Conservation (phyloP, 2,888 invertebrate genomes). For the Sialis fuliginosa region DNA sequence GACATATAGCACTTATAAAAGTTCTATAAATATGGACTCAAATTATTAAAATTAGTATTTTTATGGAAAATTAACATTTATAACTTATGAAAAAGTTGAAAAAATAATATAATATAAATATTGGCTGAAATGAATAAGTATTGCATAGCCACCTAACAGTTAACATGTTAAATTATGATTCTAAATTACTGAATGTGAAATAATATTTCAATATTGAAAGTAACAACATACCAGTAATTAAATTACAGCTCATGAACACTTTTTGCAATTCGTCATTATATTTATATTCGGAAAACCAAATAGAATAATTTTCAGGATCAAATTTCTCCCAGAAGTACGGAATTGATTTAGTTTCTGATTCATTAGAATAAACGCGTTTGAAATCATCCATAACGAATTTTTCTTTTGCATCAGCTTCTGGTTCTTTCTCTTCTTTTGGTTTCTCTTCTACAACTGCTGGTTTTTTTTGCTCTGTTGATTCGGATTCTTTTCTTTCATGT, state of each 20-base stretch:
- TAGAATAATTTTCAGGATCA: constrained; percentile 87
- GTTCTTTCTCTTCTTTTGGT: constrained; percentile 44
- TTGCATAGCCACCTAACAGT: too few species aligned
- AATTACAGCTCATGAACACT: constrained; percentile 96
- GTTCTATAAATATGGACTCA: too few species aligned
- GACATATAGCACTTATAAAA: too few species aligned
- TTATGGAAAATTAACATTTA: too few species aligned
- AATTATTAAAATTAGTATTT: too few species aligned
- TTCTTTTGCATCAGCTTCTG: constrained; percentile 40
- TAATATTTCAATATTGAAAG: too few species aligned
- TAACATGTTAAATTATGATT: too few species aligned
- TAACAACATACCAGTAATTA: constrained; percentile 59
- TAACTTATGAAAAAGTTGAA: too few species aligned
- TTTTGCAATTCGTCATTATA: constrained; percentile 81
- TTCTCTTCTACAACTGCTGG: constrained; percentile 26
- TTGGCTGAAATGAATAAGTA: too few species aligned
- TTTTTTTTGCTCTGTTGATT: constrained; percentile 29
- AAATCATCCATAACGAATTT: constrained; percentile 93
- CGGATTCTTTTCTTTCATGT: constrained; percentile 24
- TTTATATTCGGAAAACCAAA: constrained; percentile 96
- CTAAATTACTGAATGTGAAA: background rate
- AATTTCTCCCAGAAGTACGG: constrained; percentile 98
- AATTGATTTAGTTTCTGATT: constrained; percentile 81
- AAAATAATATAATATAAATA: too few species aligned
- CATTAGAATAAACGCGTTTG: constrained; percentile 94